A percentile compares a stretch with the other conserved stretches of the same genome.
phyloP scores from a whole-genome alignment of 2,113 vertebrate genomes.

The Pica pica region DNA sequence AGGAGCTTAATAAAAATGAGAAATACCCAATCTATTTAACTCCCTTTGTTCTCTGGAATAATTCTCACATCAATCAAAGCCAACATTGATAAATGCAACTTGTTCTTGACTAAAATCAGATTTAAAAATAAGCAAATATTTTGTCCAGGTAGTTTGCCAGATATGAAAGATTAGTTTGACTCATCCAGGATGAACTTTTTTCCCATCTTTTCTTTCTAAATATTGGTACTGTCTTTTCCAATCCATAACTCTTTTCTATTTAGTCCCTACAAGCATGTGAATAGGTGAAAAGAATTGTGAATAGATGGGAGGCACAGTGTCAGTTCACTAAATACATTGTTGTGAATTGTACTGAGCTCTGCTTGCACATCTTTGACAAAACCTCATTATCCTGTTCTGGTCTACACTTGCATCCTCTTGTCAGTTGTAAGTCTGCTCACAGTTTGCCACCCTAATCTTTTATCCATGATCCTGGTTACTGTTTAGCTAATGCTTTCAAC shows the following conservation, averaged over 20 bases:
- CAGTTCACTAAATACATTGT: background rate
- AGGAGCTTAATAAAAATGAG: background rate
- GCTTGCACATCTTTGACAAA: background rate
- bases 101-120: background rate
- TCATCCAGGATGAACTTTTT: background rate
- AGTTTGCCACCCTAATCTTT: background rate
- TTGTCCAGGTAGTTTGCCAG: background rate
- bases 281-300: background rate
- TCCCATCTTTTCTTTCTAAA: background rate
- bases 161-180: background rate
- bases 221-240: background rate
- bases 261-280: background rate
- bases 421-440: background rate
- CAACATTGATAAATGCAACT: background rate
- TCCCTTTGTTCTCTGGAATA: background rate
- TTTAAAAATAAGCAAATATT: background rate
- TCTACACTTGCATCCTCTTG: background rate
- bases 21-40: background rate
- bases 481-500: conserved; percentile 9
- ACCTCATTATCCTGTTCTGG: background rate
- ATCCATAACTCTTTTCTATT: background rate
- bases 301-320: background rate
- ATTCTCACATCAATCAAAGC: background rate
- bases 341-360: background rate
- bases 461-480: background rate